Conservation (phyloP, 2,888 invertebrate genomes). For the Catonia carolina region DNA sequence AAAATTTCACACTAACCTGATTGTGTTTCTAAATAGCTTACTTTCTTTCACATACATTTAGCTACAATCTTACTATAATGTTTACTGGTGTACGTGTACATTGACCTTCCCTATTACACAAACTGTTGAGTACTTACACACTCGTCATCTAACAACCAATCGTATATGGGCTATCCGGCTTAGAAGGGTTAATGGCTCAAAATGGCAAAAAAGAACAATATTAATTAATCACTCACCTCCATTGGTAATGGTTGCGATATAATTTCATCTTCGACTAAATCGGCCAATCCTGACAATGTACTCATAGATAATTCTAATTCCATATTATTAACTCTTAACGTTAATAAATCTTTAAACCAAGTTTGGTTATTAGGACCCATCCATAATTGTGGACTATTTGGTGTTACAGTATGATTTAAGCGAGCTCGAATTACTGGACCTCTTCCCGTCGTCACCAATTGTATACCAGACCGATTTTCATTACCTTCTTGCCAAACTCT, state of each 20-base stretch:
- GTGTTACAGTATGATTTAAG: conserved; percentile 51
- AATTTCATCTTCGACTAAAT: conserved; percentile 83
- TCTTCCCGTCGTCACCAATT: conserved; percentile 37
- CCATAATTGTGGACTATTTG: conserved; percentile 31
- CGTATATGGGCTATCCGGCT: too few species aligned
- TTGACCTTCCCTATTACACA: too few species aligned
- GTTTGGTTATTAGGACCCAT: conserved; percentile 27
- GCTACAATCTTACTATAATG: too few species aligned
- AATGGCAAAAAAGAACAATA: too few species aligned
- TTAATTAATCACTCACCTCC: conserved; percentile 51
- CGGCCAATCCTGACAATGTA: conserved; percentile 70
- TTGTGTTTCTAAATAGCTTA: too few species aligned
- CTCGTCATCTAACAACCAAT: too few species aligned
- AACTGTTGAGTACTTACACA: too few species aligned
- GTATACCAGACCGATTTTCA: conserved; percentile 28
- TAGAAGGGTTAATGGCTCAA: too few species aligned
- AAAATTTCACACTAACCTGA: too few species aligned
- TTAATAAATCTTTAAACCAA: conserved; percentile 35
- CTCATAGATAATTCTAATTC: conserved; percentile 68
- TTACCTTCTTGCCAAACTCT: conserved; percentile 70
- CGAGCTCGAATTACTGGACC: conserved; percentile 51
- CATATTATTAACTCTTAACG: conserved; percentile 46
- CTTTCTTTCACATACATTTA: too few species aligned
- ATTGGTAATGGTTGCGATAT: conserved; percentile 73
- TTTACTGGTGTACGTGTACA: too few species aligned